These are phyloP conservation scores for Euura saliciscinereae DNA, from an alignment of 1,140 invertebrate species.

Conservation along the genomic window DNA sequence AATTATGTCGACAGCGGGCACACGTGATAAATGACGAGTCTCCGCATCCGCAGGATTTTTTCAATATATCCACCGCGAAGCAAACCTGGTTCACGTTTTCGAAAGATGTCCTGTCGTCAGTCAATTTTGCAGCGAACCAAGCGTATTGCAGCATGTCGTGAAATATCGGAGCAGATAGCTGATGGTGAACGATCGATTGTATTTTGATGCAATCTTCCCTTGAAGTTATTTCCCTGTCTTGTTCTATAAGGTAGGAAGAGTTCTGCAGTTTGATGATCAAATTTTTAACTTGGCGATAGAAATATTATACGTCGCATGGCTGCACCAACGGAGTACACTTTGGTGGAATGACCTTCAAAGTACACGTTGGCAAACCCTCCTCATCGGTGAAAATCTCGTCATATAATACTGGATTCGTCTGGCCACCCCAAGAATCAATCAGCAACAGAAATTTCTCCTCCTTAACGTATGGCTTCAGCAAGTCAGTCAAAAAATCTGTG, in stretches of 20 bases:
- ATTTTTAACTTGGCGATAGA: constrained; percentile 22
- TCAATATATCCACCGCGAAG: constrained; percentile 11
- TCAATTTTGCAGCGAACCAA: too few species aligned
- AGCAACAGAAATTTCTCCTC: too few species aligned
- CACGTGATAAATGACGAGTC: too few species aligned
- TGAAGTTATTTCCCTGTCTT: constrained; percentile 18
- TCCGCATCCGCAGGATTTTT: constrained; percentile 1
- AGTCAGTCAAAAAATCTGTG: not conserved
- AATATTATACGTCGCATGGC: too few species aligned
- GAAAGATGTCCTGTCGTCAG: constrained; percentile 14
- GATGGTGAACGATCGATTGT: too few species aligned
- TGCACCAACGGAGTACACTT: too few species aligned
- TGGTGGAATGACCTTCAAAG: too few species aligned
- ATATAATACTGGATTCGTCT: too few species aligned
- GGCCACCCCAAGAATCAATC: too few species aligned
- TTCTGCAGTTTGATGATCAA: constrained; percentile 19
- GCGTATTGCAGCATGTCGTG: constrained; percentile 15
- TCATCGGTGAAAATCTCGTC: constrained; percentile 17
- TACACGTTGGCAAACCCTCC: constrained; percentile 18
- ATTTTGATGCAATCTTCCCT: too few species aligned
- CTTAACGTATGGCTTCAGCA: constrained; percentile 7
- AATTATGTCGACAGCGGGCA: too few species aligned
- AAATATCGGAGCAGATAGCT: constrained; percentile 15
- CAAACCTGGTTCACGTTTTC: too few species aligned
- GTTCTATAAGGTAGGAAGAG: constrained; percentile 8